These are phyloP conservation scores for Heterocephalus glaber DNA, from an alignment of 2,113 vertebrate species.

Conservation along the genomic window DNA sequence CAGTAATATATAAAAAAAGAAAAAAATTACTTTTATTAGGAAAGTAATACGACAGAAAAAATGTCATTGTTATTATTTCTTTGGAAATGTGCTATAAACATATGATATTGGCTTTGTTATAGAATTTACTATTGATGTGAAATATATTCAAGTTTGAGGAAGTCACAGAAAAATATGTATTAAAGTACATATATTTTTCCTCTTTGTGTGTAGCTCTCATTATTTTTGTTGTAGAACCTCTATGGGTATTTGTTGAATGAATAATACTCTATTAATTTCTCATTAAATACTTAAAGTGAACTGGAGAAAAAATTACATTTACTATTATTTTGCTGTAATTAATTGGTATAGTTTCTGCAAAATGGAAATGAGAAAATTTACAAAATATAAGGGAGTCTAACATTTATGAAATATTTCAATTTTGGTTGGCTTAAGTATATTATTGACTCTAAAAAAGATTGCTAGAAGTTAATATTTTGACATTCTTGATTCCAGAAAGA, in stretches of 20 bases:
- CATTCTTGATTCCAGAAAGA: conserved; percentile 16
- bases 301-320: background rate
- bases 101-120: background rate
- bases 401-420: background rate
- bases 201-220: background rate
- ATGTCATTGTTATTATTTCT: background rate
- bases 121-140: background rate
- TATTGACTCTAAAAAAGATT: background rate
- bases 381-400: background rate
- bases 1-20: background rate
- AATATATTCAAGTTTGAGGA: background rate
- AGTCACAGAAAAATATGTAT: background rate
- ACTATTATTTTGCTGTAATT: background rate
- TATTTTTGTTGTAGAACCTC: background rate
- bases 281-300: background rate
- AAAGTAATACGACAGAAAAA: background rate
- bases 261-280: background rate
- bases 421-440: background rate
- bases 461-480: conserved; percentile 60
- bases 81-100: background rate
- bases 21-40: background rate
- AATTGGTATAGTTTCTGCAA: background rate
- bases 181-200: background rate
- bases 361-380: background rate
- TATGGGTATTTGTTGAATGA: background rate